Evolutionary conservation across 1,140 invertebrate genomes (phyloP).

Genomic region (Drosophila sproati): DNA sequence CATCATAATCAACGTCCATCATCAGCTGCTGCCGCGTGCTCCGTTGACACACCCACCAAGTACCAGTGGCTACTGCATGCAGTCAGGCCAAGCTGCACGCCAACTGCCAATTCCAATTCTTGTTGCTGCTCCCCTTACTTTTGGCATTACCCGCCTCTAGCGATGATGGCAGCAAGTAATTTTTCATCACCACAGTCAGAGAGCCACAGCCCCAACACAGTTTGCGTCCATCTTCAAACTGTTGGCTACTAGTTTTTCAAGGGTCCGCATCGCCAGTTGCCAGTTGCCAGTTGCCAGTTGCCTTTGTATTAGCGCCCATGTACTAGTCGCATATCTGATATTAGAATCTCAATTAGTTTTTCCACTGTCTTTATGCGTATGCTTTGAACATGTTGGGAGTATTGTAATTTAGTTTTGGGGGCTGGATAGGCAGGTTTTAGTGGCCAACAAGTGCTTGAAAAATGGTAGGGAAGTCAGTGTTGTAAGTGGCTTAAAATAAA

Average conservation of each 20-base stretch:
- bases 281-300: constrained; percentile 17
- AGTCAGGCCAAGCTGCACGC: constrained; percentile 37
- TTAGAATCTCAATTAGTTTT: constrained; percentile 82
- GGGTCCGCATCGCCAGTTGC: constrained; percentile 28
- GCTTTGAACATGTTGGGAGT: constrained; percentile 40
- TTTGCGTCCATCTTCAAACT: constrained; percentile 57
- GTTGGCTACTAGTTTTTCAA: constrained; percentile 52
- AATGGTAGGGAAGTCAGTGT: background rate
- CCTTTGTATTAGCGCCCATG: constrained; percentile 64
- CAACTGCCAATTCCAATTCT: constrained; percentile 55
- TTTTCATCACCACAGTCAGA: constrained; percentile 67
- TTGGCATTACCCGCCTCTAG: constrained; percentile 60
- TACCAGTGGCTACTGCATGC: constrained; percentile 47
- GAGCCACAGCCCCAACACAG: background rate
- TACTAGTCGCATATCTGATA: constrained; percentile 70
- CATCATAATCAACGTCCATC: constrained; percentile 83
- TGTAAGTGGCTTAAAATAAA: background rate
- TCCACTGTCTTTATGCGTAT: constrained; percentile 68
- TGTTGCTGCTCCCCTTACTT: constrained; percentile 44
- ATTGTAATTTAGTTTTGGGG: constrained; percentile 57
- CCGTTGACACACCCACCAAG: constrained; percentile 61
- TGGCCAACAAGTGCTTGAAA: constrained; percentile 29
- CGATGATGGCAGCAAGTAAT: constrained; percentile 75
- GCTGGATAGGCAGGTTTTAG: constrained; percentile 50
- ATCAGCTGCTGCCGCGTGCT: constrained; percentile 77